Percentiles rank a stretch among this genome's conserved stretches.
phyloP scores from a whole-genome alignment of 2,113 vertebrate genomes.

The Equus quagga region DNA sequence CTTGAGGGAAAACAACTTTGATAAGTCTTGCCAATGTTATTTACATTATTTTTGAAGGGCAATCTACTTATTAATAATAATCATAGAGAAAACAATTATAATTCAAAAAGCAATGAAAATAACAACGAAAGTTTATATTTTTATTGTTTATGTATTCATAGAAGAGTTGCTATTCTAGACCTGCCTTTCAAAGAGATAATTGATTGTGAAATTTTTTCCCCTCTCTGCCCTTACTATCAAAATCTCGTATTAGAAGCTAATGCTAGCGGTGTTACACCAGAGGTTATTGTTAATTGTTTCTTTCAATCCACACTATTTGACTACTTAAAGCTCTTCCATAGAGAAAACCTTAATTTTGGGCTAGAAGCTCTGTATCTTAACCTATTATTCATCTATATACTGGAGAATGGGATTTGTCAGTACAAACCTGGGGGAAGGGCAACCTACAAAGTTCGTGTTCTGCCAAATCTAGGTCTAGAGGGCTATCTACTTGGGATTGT shows the following conservation, averaged over 20 bases:
- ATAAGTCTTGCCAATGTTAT: background rate
- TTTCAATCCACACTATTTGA: background rate
- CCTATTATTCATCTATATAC: background rate
- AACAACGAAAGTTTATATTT: background rate
- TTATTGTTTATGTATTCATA: background rate
- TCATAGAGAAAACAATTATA: background rate
- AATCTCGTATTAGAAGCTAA: background rate
- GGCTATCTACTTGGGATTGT: background rate
- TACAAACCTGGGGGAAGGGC: background rate
- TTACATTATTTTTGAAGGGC: background rate
- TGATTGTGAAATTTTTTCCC: background rate
- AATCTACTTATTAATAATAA: background rate
- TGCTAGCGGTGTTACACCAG: background rate
- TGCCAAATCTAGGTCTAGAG: background rate
- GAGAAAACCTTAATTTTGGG: background rate
- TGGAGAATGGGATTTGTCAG: background rate
- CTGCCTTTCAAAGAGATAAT: background rate
- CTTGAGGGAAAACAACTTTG: background rate
- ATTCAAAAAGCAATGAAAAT: background rate
- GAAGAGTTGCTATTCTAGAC: background rate
- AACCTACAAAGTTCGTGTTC: background rate
- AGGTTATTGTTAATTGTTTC: background rate
- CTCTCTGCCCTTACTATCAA: background rate
- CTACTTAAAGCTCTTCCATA: background rate
- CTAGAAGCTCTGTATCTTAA: background rate